A percentile compares a stretch with the other conserved stretches of the same genome.
Evolutionary conservation across 2,888 invertebrate species (phyloP).

Genomic region (Conchocele bisecta): DNA sequence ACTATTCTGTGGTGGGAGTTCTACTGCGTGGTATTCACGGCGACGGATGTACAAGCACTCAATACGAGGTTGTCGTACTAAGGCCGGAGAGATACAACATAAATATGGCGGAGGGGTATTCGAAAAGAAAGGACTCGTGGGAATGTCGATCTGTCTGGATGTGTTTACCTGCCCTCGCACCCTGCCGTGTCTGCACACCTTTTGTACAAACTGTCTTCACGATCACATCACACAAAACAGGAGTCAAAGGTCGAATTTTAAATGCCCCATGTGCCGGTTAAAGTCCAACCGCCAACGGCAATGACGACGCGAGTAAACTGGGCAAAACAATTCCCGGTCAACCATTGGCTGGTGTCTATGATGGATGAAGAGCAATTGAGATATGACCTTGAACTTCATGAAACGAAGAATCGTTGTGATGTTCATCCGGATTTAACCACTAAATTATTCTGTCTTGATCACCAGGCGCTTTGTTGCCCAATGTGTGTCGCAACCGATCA

Average conservation of each 20-base stretch:
- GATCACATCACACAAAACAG: slow-evolving; percentile 44
- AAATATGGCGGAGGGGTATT: no score
- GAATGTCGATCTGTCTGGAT: slow-evolving; percentile 59
- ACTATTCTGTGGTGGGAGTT: no score
- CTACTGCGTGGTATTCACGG: no score
- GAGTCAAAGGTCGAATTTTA: slow-evolving; percentile 32
- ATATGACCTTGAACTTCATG: slow-evolving; percentile 6
- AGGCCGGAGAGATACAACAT: no score
- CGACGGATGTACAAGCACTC: no score
- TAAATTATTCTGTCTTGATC: slow-evolving; percentile 58
- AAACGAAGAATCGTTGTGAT: no score
- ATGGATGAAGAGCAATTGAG: slow-evolving; percentile 41
- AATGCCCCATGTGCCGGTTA: slow-evolving; percentile 56
- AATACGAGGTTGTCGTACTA: no score
- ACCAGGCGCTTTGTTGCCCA: slow-evolving; percentile 52
- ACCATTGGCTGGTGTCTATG: slow-evolving; percentile 53
- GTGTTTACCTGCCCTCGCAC: slow-evolving; percentile 53
- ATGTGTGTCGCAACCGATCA: slow-evolving; percentile 58
- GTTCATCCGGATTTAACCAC: slow-evolving; percentile 30
- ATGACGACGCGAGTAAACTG: slow-evolving; percentile 34
- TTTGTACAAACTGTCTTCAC: slow-evolving; percentile 54
- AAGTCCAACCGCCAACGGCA: slow-evolving; percentile 41
- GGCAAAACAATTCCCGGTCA: slow-evolving; percentile 60
- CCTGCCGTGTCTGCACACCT: slow-evolving; percentile 62
- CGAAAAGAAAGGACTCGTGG: no score